Evolutionary conservation across 1,140 invertebrate genomes (phyloP).

Genomic region (Varroa destructor): DNA sequence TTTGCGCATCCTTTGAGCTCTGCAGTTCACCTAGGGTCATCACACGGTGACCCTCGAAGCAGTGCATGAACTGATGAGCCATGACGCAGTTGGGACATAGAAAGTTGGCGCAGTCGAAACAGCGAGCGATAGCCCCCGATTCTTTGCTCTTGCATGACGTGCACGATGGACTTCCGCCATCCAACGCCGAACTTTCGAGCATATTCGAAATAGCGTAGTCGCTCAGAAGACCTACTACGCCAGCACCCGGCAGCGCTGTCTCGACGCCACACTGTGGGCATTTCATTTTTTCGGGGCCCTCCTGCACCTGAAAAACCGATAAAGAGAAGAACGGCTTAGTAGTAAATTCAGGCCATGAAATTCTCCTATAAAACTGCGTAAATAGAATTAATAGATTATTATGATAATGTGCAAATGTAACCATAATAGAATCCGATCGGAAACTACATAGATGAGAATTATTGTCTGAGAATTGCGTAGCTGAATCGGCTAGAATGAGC

Average conservation of each 20-base stretch:
- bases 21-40: constrained; percentile 55
- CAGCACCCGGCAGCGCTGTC: constrained; percentile 46
- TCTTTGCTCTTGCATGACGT: constrained; percentile 47
- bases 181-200: constrained; percentile 38
- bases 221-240: constrained; percentile 50
- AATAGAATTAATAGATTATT: no score
- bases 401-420: no score
- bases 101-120: constrained; percentile 85
- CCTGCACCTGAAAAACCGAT: constrained; percentile 33
- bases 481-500: no score
- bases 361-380: no score
- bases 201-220: constrained; percentile 52
- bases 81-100: constrained; percentile 91
- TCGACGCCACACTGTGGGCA: constrained; percentile 66
- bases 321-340: not conserved
- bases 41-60: constrained; percentile 88
- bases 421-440: no score
- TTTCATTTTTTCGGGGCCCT: constrained; percentile 54
- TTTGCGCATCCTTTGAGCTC: constrained; percentile 41
- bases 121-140: constrained; percentile 48
- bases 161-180: constrained; percentile 40
- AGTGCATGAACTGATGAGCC: constrained; percentile 96
- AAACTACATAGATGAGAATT: no score
- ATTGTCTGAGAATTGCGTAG: no score
- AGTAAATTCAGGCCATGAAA: no score